Evolutionary conservation across 2,888 invertebrate species (phyloP).

Genomic region (Seira musarum): DNA sequence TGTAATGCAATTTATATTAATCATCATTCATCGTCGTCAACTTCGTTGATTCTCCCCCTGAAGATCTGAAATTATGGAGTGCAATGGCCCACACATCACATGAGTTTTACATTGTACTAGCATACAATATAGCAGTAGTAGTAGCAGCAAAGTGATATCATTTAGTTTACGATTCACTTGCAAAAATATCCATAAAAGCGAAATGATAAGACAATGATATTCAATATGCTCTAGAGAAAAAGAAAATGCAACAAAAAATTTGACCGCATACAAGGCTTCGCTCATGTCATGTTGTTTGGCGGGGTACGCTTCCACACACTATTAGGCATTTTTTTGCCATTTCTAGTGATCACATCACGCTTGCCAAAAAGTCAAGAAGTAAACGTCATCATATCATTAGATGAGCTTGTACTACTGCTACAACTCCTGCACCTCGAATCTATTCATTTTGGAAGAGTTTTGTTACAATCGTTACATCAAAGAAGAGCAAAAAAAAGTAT

Average conservation of each 20-base stretch:
- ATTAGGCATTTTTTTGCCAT: constrained; percentile 14
- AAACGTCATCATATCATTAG: constrained; percentile 13
- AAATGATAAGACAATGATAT: neutral
- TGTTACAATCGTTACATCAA: neutral
- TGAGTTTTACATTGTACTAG: neutral
- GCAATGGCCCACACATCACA: constrained; percentile 10
- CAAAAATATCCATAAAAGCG: neutral
- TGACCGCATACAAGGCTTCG: constrained; percentile 23
- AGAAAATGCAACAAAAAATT: constrained; percentile 18
- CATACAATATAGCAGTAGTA: constrained; percentile 4
- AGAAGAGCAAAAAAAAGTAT: neutral
- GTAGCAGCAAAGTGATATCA: too few relatives aligned
- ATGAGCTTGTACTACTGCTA: constrained; percentile 13
- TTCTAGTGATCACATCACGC: neutral
- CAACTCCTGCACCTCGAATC: neutral
- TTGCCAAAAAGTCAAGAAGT: constrained; percentile 19
- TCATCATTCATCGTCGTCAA: constrained; percentile 34
- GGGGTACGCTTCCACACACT: constrained; percentile 1
- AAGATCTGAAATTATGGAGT: constrained; percentile 18
- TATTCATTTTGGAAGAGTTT: neutral
- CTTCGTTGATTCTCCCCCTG: neutral
- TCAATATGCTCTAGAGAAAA: neutral
- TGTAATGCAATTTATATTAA: constrained; percentile 33
- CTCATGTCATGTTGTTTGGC: too few relatives aligned
- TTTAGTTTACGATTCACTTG: neutral